These are phyloP conservation scores for Cavia porcellus DNA, from an alignment of 2,113 vertebrate species.

Conservation along the genomic window DNA sequence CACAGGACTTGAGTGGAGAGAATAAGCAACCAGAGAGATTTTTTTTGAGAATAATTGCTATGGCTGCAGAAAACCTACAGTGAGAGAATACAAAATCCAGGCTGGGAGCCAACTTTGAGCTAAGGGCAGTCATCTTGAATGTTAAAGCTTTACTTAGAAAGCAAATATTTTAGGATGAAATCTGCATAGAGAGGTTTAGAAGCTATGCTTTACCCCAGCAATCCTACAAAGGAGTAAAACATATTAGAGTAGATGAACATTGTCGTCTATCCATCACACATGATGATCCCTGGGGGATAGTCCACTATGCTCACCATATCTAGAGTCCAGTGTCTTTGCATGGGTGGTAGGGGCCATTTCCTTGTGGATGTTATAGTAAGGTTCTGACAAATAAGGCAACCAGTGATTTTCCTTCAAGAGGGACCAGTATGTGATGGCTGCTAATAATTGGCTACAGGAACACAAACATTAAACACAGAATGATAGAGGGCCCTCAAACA, in stretches of 20 bases:
- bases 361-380: not conserved
- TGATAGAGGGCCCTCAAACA: not conserved
- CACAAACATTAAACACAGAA: not conserved
- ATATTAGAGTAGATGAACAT: not conserved
- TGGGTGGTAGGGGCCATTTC: too few species aligned
- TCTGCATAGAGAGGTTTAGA: not conserved
- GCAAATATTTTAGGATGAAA: conserved; percentile 20
- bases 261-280: not conserved
- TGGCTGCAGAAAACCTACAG: conserved; percentile 12
- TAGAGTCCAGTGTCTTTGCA: not conserved
- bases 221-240: not conserved
- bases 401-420: not conserved
- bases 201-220: not conserved
- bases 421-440: not conserved
- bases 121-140: not conserved
- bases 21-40: conserved; percentile 6
- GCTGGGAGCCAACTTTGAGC: conserved; percentile 40
- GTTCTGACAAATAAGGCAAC: not conserved
- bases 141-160: conserved; percentile 20
- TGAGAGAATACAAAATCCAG: conserved; percentile 33
- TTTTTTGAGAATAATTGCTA: conserved; percentile 54
- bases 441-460: not conserved
- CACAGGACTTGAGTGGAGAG: not conserved
- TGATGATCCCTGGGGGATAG: rapidly evolving
- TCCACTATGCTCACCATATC: not conserved